Conservation (phyloP, 2,888 invertebrate species). For the Volucella inanis region DNA sequence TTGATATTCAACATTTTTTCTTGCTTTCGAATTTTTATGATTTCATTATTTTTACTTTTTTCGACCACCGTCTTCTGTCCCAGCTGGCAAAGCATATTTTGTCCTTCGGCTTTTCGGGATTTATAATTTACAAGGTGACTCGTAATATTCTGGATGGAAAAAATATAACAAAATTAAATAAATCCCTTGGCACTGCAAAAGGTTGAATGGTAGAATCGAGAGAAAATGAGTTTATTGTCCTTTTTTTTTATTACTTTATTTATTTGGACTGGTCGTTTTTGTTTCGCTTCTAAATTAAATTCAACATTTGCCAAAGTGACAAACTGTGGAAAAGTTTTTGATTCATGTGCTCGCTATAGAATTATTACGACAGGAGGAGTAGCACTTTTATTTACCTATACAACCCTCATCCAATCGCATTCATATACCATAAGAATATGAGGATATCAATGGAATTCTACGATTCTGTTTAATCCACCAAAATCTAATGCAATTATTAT, state of each 20-base stretch:
- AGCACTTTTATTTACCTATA: conserved; percentile 17
- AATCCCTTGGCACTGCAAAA: conserved; percentile 54
- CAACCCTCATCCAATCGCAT: conserved; percentile 8
- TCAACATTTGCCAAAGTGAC: conserved; percentile 55
- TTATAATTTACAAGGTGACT: conserved; percentile 70
- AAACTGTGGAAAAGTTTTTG: conserved; percentile 12
- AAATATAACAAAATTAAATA: conserved; percentile 69
- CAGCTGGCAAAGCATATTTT: conserved; percentile 36
- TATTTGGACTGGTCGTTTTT: conserved; percentile 35
- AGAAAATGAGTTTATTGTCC: conserved; percentile 53
- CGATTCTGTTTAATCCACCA: conserved; percentile 47
- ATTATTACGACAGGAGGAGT: neutral
- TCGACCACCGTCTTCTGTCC: conserved; percentile 25
- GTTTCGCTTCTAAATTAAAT: conserved; percentile 48
- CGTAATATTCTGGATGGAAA: conserved; percentile 46
- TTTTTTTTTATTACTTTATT: conserved; percentile 35
- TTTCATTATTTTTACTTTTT: conserved; percentile 64
- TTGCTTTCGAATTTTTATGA: conserved; percentile 65
- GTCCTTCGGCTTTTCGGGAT: conserved; percentile 53
- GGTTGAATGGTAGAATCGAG: conserved; percentile 9
- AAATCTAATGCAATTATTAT: conserved; percentile 61
- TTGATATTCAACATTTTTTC: conserved; percentile 60
- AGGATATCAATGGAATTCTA: conserved; percentile 31
- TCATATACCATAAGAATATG: neutral
- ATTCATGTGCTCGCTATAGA: conserved; percentile 2